Evolutionary conservation across 2,888 invertebrate species (phyloP).

Genomic region (Allacma fusca): DNA sequence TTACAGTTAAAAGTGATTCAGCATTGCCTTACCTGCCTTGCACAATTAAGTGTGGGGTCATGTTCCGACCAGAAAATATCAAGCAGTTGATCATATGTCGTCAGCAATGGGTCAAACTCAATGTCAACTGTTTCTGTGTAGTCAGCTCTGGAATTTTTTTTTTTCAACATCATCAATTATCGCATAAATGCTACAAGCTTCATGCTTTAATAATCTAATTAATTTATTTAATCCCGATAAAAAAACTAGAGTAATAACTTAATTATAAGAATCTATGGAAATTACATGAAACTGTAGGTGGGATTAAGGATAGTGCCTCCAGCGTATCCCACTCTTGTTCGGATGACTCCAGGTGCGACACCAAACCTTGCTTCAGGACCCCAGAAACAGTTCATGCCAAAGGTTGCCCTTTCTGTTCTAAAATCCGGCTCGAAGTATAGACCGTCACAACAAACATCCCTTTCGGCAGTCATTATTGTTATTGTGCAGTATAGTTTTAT

Average conservation of each 20-base stretch:
- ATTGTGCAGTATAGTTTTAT: no score
- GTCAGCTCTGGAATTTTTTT: conserved; percentile 80
- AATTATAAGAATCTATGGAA: no score
- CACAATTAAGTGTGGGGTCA: conserved; percentile 75
- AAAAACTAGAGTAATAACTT: neutral
- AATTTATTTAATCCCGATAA: neutral
- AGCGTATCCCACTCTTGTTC: conserved; percentile 93
- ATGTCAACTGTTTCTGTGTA: conserved; percentile 94
- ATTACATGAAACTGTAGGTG: conserved; percentile 70
- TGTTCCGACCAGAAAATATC: conserved; percentile 92
- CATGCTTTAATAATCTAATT: neutral
- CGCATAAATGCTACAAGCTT: neutral
- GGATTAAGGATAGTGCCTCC: conserved; percentile 85
- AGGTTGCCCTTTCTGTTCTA: conserved; percentile 78
- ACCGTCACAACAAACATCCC: conserved; percentile 62
- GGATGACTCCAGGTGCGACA: conserved; percentile 77
- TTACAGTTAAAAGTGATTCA: neutral
- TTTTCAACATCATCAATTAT: conserved; percentile 61
- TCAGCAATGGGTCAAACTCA: conserved; percentile 83
- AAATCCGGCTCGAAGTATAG: conserved; percentile 73
- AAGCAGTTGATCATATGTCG: conserved; percentile 78
- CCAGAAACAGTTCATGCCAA: conserved; percentile 96
- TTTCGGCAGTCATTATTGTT: conserved; percentile 32
- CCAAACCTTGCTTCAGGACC: conserved; percentile 87
- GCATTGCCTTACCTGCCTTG: conserved; percentile 49